phyloP scores from a whole-genome alignment of 2,888 invertebrate species.

The Agriotes lineatus region DNA sequence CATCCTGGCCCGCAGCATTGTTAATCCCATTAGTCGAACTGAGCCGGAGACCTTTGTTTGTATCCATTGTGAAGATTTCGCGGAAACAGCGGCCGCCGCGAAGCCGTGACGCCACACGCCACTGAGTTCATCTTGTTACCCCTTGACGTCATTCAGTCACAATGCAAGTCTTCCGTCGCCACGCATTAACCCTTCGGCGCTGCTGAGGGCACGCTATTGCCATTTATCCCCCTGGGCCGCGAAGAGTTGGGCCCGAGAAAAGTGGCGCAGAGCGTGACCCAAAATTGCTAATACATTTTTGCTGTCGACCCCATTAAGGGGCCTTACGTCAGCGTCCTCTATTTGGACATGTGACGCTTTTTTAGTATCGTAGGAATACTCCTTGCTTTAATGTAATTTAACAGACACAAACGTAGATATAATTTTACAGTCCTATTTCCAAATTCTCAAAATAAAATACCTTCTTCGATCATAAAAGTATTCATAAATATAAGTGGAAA shows the following conservation, averaged over 20 bases:
- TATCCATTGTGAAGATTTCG: slow-evolving; percentile 60
- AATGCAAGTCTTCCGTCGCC: slow-evolving; percentile 42
- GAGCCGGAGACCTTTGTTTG: slow-evolving; percentile 61
- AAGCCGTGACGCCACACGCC: slow-evolving; percentile 69
- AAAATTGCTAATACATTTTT: slow-evolving; percentile 11
- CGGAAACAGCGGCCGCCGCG: slow-evolving; percentile 61
- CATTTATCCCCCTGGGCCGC: background rate
- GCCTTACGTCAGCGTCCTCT: too few species aligned
- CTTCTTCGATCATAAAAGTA: too few species aligned
- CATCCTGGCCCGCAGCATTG: slow-evolving; percentile 62
- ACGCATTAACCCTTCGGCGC: slow-evolving; percentile 34
- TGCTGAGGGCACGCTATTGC: slow-evolving; percentile 10
- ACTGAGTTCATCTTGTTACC: slow-evolving; percentile 65
- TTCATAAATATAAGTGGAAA: too few species aligned
- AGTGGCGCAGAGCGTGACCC: background rate
- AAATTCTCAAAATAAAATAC: too few species aligned
- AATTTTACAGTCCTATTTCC: too few species aligned
- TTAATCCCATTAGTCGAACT: slow-evolving; percentile 62
- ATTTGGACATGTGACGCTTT: too few species aligned
- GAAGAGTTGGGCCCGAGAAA: background rate
- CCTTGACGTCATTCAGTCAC: slow-evolving; percentile 50
- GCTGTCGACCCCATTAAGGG: background rate
- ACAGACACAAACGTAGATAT: too few species aligned
- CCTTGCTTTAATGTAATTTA: too few species aligned
- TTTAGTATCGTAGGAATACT: too few species aligned